Percentiles rank a stretch among this genome's conserved stretches.
Conservation (phyloP, 1,140 invertebrate genomes). For the Bombus waltoni region DNA sequence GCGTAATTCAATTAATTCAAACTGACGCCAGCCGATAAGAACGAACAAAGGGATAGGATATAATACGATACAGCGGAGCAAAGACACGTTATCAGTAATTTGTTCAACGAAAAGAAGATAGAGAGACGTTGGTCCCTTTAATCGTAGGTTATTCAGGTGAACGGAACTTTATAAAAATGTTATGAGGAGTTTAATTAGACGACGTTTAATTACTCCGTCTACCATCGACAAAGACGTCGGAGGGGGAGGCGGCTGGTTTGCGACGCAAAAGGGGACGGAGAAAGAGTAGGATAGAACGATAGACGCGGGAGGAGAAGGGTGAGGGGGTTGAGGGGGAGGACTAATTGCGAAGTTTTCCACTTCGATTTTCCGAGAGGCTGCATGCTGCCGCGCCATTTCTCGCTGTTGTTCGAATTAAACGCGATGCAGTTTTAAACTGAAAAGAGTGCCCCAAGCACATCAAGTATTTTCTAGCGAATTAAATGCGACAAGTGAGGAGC, state of each 20-base stretch:
- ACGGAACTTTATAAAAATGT: constrained; percentile 79
- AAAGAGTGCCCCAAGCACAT: constrained; percentile 66
- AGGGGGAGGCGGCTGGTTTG: neutral
- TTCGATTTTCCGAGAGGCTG: constrained; percentile 70
- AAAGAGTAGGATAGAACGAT: neutral
- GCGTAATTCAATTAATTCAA: neutral
- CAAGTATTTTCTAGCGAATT: constrained; percentile 70
- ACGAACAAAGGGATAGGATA: neutral
- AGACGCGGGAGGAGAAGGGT: constrained; percentile 10
- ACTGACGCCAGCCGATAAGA: neutral
- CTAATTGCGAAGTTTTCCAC: constrained; percentile 79
- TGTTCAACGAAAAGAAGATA: neutral
- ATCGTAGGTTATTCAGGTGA: constrained; percentile 44
- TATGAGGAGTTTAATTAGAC: constrained; percentile 78
- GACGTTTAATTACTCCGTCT: constrained; percentile 75
- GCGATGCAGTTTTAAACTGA: constrained; percentile 73
- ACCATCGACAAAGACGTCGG: constrained; percentile 35
- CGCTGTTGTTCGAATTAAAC: constrained; percentile 73
- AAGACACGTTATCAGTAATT: constrained; percentile 24
- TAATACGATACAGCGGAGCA: neutral
- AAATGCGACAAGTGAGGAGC: constrained; percentile 67
- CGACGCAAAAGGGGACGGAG: constrained; percentile 5
- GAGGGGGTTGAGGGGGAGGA: constrained; percentile 19
- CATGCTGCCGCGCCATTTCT: constrained; percentile 66
- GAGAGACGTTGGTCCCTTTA: neutral